Base-by-base conservation (phyloP, 2,888 invertebrate species). In the Buathra laborator region DNA sequence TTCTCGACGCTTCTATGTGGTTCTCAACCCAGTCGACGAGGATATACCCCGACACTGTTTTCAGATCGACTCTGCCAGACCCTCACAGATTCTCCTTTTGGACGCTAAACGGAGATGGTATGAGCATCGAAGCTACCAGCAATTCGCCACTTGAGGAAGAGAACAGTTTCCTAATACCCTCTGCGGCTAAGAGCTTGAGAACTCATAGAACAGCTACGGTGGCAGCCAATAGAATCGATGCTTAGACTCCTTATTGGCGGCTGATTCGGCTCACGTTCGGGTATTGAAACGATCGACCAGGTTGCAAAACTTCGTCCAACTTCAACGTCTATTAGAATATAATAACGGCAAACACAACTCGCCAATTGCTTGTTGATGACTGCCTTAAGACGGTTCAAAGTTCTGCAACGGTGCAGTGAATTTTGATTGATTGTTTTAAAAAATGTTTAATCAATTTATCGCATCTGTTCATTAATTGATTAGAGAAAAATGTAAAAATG, bases 131-230 rank as follows among this genome's bases (percentile, higher is more conserved):
- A 53, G 76, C 70, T 51, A 48, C 64, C 64, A 56, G 75, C 66
- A 66, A 67, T 83, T 85, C 67, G 66, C 79, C 56, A 79, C 62
- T 66, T 72, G 62, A n/a, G 32, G 66, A 71, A 46, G 51, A 70
- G 77, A 67, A 68, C 66, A 37, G 32, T 76, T 74, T 75, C 80
- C 66, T 76, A 82, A 82, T 85, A 82, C 76, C 75, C 59, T 79
- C 62, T 51, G 72, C 46, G 76, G 71, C 56, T 32, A 76, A 76
- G 72, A 77, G 79, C 53, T 51, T 68, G 72, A 62, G 62, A 80
- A 68, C 51, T 72, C 66, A 44, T 75, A 12, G 43, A 81, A 51
- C 53, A 67, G 19, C 70, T 70, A 74, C 37, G 56, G 48, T 66
- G 71, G 72, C 56, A 66, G 68, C 46, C 75, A 46, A 66, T 66